phyloP scores from a whole-genome alignment of 2,113 vertebrate species.

The Limnothrissa miodon region DNA sequence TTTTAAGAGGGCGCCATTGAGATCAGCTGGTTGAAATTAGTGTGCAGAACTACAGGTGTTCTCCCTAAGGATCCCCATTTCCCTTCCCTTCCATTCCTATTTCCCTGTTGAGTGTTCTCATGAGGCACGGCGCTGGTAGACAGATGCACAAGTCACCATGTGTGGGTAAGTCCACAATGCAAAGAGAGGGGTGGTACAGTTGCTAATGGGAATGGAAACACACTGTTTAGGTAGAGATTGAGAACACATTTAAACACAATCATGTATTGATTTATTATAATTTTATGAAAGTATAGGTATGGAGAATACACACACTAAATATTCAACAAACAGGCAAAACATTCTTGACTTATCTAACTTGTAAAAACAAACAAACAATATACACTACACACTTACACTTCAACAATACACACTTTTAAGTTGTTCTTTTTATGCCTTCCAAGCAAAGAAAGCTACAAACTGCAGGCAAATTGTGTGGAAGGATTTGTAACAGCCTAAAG shows the following conservation, averaged over 20 bases:
- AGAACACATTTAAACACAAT: too few relatives aligned
- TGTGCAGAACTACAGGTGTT: conserved; percentile 29
- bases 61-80: conserved; percentile 13
- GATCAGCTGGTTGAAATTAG: conserved; percentile 15
- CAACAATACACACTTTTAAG: neutral
- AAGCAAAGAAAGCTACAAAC: neutral
- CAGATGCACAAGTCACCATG: neutral
- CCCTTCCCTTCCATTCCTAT: conserved; percentile 11
- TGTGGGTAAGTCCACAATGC: neutral
- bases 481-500: neutral
- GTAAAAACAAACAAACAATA: neutral
- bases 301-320: neutral
- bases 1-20: neutral
- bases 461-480: neutral
- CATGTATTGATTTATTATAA: too few relatives aligned
- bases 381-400: neutral
- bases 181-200: neutral
- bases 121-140: neutral
- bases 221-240: neutral
- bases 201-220: neutral
- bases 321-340: neutral
- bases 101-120: conserved; percentile 1
- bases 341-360: neutral
- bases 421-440: neutral
- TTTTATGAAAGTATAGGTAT: too few relatives aligned